Evolutionary conservation across 2,797 vertebrate genomes (phyloP).

Genomic region (Lepus townsendii): DNA sequence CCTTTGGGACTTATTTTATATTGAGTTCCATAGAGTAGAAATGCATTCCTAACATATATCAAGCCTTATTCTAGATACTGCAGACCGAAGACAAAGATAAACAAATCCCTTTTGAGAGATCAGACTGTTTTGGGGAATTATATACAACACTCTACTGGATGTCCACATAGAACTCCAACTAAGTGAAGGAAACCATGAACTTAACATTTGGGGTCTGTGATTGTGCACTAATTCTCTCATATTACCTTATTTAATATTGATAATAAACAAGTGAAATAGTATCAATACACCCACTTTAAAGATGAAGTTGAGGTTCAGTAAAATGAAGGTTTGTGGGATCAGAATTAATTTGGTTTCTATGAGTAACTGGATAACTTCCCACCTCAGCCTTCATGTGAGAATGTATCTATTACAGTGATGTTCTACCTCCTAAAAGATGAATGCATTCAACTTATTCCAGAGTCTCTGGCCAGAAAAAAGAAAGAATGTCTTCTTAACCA

Average conservation of each 20-base stretch:
- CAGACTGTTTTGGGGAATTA: not conserved
- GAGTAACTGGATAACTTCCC: not conserved
- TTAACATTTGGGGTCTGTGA: not conserved
- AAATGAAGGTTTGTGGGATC: conserved; percentile 7
- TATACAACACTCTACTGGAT: not conserved
- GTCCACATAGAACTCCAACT: not conserved
- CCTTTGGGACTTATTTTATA: not conserved
- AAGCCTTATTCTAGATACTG: not conserved
- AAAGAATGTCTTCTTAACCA: not conserved
- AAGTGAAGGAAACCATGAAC: not conserved
- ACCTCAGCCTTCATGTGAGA: not conserved
- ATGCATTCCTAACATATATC: not conserved
- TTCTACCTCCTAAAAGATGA: not conserved
- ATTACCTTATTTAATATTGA: not conserved
- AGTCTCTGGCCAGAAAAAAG: not conserved
- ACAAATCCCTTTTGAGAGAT: not conserved
- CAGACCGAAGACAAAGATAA: not conserved
- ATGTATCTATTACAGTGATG: not conserved
- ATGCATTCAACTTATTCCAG: not conserved
- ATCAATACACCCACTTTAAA: not conserved
- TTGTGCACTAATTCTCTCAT: not conserved
- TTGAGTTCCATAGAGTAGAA: not conserved
- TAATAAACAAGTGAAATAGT: not conserved
- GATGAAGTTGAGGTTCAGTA: not conserved
- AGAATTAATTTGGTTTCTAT: not conserved